Evolutionary conservation across 2,888 invertebrate genomes (phyloP).

Genomic region (Seladonia tumulorum): DNA sequence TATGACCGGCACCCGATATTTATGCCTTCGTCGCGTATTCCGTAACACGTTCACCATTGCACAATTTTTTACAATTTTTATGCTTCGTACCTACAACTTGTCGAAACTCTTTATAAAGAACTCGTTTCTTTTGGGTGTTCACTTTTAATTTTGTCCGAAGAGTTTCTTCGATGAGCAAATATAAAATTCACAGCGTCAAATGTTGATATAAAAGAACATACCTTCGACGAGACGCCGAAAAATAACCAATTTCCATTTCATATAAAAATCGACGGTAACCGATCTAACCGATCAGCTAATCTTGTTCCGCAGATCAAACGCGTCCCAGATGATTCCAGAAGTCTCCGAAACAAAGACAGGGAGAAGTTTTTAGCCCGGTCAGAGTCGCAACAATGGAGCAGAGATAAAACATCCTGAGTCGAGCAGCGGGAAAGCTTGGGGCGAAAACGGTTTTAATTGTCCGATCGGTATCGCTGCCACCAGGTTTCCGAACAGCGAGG

Average conservation of each 20-base stretch:
- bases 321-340: neutral
- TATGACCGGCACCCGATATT: neutral
- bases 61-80: neutral
- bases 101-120: too few relatives aligned
- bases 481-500: slow-evolving; percentile 28
- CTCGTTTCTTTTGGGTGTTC: too few relatives aligned
- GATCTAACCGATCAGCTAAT: neutral
- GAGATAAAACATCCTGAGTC: neutral
- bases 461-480: neutral
- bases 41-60: neutral
- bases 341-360: neutral
- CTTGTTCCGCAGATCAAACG: neutral
- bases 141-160: too few relatives aligned
- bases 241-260: neutral
- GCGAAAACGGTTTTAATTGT: neutral
- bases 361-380: neutral
- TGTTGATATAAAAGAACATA: too few relatives aligned
- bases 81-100: too few relatives aligned
- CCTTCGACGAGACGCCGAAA: too few relatives aligned
- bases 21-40: neutral
- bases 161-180: too few relatives aligned
- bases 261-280: neutral
- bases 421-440: neutral
- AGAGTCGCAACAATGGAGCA: neutral
- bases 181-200: too few relatives aligned